Conservation (phyloP, 1,140 invertebrate species). For the Brachionus plicatilis region DNA sequence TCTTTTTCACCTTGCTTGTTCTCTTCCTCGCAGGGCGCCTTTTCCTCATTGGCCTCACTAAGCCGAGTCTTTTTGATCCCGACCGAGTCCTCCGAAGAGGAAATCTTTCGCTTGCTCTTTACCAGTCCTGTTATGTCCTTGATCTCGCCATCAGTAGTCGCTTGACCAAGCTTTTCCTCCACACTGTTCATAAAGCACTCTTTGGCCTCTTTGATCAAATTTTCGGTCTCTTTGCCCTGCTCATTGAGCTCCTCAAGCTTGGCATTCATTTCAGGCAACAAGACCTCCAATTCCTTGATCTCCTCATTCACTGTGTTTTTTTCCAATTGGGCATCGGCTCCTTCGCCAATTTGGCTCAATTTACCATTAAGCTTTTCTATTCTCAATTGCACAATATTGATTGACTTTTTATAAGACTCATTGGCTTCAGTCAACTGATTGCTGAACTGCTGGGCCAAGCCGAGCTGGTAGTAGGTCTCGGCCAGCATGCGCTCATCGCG, state of each 20-base stretch:
- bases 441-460: conserved; percentile 27
- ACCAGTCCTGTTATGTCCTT: conserved; percentile 33
- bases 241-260: conserved; percentile 32
- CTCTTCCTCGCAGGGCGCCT: background rate
- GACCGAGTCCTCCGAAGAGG: background rate
- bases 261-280: conserved; percentile 37
- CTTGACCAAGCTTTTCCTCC: background rate
- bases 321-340: conserved; percentile 23
- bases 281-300: conserved; percentile 15
- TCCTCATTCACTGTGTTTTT: conserved; percentile 36
- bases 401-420: conserved; percentile 30
- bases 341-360: background rate
- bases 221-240: conserved; percentile 10
- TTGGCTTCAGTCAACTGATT: conserved; percentile 26
- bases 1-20: background rate
- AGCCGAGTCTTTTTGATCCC: conserved; percentile 25
- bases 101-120: conserved; percentile 33
- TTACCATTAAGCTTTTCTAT: conserved; percentile 38
- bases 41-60: background rate
- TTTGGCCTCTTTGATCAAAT: conserved; percentile 37
- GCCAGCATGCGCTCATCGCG: conserved; percentile 33
- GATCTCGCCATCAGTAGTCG: conserved; percentile 8
- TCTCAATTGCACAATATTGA: conserved; percentile 33
- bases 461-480: conserved; percentile 23
- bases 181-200: conserved; percentile 27